Evolutionary conservation across 2,888 invertebrate genomes (phyloP).

Genomic region (Dolomedes plantarius): DNA sequence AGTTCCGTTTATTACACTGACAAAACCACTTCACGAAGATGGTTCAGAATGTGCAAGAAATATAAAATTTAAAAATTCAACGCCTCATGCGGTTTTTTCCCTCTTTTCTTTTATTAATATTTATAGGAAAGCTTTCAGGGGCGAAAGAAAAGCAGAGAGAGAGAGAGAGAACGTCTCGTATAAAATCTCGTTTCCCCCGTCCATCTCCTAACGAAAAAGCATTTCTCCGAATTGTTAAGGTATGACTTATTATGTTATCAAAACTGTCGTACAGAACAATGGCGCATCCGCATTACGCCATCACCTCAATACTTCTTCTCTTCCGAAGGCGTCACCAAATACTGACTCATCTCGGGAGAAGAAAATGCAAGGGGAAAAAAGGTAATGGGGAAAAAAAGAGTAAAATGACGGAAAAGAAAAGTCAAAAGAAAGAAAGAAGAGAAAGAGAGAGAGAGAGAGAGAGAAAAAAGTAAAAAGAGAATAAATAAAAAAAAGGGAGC

Average conservation of each 20-base stretch:
- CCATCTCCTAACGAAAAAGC: too few species aligned
- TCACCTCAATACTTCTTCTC: neutral
- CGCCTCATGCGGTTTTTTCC: too few species aligned
- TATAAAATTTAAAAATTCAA: too few species aligned
- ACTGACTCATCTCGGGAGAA: neutral
- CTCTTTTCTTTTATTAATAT: too few species aligned
- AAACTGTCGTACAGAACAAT: neutral
- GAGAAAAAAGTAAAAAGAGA: neutral
- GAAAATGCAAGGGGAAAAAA: neutral
- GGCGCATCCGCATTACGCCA: neutral
- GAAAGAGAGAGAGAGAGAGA: slow-evolving; percentile 3
- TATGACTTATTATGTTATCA: neutral
- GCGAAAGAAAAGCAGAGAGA: too few species aligned
- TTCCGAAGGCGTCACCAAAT: neutral
- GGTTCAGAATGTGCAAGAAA: too few species aligned
- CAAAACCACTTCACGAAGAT: too few species aligned
- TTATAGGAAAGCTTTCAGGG: too few species aligned
- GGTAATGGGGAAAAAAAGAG: neutral
- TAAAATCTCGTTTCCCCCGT: too few species aligned
- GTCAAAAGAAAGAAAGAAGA: neutral
- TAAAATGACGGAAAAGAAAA: neutral
- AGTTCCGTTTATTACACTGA: too few species aligned
- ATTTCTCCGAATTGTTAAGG: too few species aligned
- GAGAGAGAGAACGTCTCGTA: too few species aligned
- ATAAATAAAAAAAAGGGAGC: slow-evolving; percentile 2